Percentiles rank a stretch among this genome's conserved stretches.
Evolutionary conservation across 2,113 vertebrate genomes (phyloP).

Genomic region (Saimiri boliviensis): DNA sequence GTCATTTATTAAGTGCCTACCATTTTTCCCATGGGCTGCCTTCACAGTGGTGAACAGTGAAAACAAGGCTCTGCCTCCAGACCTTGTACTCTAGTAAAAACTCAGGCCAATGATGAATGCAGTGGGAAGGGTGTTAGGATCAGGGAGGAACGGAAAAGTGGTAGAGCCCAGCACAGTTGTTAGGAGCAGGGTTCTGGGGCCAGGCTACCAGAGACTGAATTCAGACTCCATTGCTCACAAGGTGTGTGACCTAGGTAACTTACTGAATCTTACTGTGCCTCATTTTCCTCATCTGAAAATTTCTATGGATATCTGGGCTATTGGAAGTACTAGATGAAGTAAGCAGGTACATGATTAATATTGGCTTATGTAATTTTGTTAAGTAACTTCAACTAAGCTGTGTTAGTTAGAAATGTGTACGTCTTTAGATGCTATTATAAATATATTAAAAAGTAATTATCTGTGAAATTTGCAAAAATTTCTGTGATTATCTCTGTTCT

Average conservation of each 20-base stretch:
- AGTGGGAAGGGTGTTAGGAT: neutral
- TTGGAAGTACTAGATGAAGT: neutral
- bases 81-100: neutral
- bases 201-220: neutral
- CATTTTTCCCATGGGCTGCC: neutral
- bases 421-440: slow-evolving; percentile 45
- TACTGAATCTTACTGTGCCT: neutral
- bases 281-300: neutral
- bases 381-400: slow-evolving; percentile 24
- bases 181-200: neutral
- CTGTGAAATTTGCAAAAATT: slow-evolving; percentile 15
- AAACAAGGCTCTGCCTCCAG: neutral
- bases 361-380: neutral
- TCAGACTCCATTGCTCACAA: neutral
- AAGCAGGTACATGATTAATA: neutral
- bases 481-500: slow-evolving; percentile 26
- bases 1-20: neutral
- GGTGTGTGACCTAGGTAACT: neutral
- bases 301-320: neutral
- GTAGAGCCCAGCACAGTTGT: neutral
- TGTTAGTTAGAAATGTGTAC: slow-evolving; percentile 4
- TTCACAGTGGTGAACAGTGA: neutral
- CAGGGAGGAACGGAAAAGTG: neutral
- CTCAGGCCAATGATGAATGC: neutral
- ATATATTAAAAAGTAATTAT: slow-evolving; percentile 56